phyloP scores from a whole-genome alignment of 2,113 vertebrate genomes.

The Pelobates fuscus region DNA sequence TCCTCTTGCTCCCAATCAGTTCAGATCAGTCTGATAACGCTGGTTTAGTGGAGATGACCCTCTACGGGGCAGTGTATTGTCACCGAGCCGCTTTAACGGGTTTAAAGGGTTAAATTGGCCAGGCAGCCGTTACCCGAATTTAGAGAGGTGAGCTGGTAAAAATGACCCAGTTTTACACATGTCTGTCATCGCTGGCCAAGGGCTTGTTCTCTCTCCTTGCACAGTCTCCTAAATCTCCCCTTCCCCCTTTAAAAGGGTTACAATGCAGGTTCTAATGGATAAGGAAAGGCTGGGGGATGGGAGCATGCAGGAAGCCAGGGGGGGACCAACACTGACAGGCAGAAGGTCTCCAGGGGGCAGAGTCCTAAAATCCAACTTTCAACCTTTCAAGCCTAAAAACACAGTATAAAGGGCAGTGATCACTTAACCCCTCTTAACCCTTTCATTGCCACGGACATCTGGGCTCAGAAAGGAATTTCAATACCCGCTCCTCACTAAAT shows the following conservation, averaged over 20 bases:
- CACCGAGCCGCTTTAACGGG: too few relatives aligned
- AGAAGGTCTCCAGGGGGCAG: conserved; percentile 13
- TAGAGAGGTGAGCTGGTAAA: too few relatives aligned
- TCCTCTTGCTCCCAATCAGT: conserved; percentile 51
- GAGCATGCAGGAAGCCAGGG: conserved; percentile 38
- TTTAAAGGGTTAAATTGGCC: too few relatives aligned
- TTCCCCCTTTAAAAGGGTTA: conserved; percentile 8
- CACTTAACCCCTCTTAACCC: conserved; percentile 12
- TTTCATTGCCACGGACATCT: background rate
- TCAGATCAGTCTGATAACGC: background rate
- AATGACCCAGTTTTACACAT: conserved; percentile 37
- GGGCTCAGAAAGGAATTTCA: too few relatives aligned
- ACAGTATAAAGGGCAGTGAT: background rate
- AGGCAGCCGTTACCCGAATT: too few relatives aligned
- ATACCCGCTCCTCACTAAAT: too few relatives aligned
- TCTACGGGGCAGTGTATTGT: too few relatives aligned
- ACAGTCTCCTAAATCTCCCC: conserved; percentile 5
- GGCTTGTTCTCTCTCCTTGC: background rate
- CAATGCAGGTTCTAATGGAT: conserved; percentile 35
- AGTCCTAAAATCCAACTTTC: background rate
- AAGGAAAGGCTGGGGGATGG: conserved; percentile 21
- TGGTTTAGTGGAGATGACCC: too few relatives aligned
- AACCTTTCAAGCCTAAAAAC: background rate
- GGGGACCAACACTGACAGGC: conserved; percentile 35
- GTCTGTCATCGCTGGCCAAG: background rate